Evolutionary conservation across 1,140 invertebrate genomes (phyloP), one percentile per base, ranked within the genome.

Genomic region (Hylaeus volcanicus): DNA sequence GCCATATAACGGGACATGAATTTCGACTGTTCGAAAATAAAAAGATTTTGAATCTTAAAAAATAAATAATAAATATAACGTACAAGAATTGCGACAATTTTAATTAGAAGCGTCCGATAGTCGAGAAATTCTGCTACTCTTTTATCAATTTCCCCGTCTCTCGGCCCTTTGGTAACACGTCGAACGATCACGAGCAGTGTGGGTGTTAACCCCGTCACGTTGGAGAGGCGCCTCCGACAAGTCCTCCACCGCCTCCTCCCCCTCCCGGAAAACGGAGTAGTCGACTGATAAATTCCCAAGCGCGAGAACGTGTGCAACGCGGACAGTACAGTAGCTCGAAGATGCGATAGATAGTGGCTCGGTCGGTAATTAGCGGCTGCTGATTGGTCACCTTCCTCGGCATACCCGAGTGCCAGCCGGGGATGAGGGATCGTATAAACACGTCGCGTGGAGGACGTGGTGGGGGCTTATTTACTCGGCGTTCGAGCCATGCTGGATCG

Each of bases 301-400:
- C 39, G 41, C 41, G 56, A 64, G 3, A 5, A 6, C 43, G 55
- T 5, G 41, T 12, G 26, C 39, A 53, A 79, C 3, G 56, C 74
- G 37, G 65, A 37, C 60, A 66, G 43, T 68, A 51, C 48, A 73
- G 69, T 65, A 72, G 51, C 64, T 37, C n/a, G 26, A 79, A 26
- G 53, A 82, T 75, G 48, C 55, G 53, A 82, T 51, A 73, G 71
- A 72, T 75, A 72, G 26, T 26, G 26, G 74, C 55, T 74, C 15
- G 39, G 72, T 53, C 43, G 74, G 64, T 90, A 90, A 90, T 90
- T 90, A 90, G 77, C 83, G 82, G 69, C 77, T 74, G 86, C 82
- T 89, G 89, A 90, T 90, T 90, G 89, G 89, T 82, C 87, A 90
- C 83, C 88, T 87, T 89, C 79, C 75, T 61, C 75, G 74, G n/a